Percentiles rank a stretch among this genome's conserved stretches.
Conservation (phyloP, 2,797 vertebrate species). For the Sebastes melanostomus region DNA sequence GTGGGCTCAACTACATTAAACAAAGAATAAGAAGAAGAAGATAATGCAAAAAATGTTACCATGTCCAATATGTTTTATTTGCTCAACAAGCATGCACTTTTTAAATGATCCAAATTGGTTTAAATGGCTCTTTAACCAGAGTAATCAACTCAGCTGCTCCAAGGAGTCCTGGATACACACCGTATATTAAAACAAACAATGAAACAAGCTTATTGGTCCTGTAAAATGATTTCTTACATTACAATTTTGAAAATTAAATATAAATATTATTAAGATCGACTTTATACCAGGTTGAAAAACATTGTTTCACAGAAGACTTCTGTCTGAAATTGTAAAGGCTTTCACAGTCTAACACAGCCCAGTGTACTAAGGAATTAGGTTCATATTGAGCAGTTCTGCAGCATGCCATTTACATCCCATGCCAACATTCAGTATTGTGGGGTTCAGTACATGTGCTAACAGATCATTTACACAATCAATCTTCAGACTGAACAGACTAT, state of each 20-base stretch:
- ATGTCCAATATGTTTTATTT: neutral
- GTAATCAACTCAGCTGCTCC: neutral
- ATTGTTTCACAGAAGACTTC: neutral
- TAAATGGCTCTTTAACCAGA: neutral
- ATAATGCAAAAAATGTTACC: neutral
- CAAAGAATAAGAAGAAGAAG: neutral
- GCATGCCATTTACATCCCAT: neutral
- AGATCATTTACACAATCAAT: neutral
- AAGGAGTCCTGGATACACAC: neutral
- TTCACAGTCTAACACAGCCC: neutral
- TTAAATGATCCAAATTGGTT: neutral
- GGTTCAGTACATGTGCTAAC: neutral
- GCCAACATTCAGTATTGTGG: neutral
- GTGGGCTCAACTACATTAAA: neutral
- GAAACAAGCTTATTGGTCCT: neutral
- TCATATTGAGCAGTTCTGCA: neutral
- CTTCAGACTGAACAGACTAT: neutral
- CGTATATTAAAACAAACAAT: neutral
- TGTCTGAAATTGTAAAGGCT: neutral
- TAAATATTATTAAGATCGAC: neutral
- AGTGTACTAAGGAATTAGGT: neutral
- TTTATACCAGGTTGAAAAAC: neutral
- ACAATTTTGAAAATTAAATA: neutral
- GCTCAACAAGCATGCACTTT: neutral
- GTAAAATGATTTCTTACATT: neutral